Percentiles rank a stretch among this genome's conserved stretches.
Conservation (phyloP, 2,113 vertebrate genomes). For the Ctenomys sociabilis region DNA sequence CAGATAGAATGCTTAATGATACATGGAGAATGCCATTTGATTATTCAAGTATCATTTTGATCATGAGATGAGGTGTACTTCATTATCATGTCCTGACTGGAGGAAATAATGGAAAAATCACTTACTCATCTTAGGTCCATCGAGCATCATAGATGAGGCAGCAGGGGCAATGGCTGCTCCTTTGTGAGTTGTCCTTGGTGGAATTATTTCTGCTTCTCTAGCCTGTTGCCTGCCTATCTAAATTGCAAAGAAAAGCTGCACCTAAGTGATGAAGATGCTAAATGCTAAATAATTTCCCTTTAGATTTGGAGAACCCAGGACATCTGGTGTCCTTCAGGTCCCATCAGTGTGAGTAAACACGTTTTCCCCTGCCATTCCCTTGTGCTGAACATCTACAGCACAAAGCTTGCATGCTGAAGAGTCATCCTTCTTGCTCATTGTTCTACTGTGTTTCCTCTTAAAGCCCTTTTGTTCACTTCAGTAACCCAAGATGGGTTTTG, state of each 20-base stretch:
- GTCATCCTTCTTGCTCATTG: background rate
- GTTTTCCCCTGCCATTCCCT: too few relatives aligned
- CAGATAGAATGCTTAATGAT: background rate
- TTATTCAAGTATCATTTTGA: conserved; percentile 4
- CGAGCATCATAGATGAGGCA: background rate
- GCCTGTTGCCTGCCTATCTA: background rate
- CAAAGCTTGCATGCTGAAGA: background rate
- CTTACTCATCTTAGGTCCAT: background rate
- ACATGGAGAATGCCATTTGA: background rate
- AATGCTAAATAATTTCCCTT: background rate
- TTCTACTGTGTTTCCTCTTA: background rate
- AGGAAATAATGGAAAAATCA: background rate
- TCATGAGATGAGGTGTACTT: background rate
- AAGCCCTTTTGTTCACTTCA: background rate
- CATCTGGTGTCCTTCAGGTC: background rate
- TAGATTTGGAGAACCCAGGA: background rate
- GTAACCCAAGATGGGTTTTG: background rate
- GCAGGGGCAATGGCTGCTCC: background rate
- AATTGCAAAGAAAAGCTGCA: background rate
- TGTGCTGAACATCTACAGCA: background rate
- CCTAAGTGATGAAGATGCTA: background rate
- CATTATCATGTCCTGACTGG: background rate
- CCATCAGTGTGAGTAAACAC: background rate
- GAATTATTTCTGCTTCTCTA: background rate
- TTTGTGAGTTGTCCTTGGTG: background rate